These are phyloP conservation scores for Drosophila dunni DNA, from an alignment of 1,140 invertebrate species.

Conservation along the genomic window DNA sequence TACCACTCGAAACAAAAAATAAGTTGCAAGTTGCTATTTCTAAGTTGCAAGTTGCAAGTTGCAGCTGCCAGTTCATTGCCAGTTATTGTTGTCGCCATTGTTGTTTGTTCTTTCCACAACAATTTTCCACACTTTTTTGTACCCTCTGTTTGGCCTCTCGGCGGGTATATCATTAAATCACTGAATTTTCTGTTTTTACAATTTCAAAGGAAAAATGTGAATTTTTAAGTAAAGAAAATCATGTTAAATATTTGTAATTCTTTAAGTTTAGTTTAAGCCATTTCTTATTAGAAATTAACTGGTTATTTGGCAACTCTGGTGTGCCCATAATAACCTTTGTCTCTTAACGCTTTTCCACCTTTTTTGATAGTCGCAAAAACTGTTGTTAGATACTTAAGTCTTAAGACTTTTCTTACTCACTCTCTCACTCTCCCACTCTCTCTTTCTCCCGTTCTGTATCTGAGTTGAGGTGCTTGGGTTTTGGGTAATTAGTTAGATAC, in stretches of 20 bases:
- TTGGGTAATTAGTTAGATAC: conserved; percentile 72
- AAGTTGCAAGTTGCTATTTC: conserved; percentile 5
- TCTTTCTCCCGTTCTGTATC: not conserved
- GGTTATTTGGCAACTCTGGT: too few species aligned
- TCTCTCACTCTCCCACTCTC: too few species aligned
- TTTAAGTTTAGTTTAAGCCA: too few species aligned
- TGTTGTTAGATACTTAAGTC: conserved; percentile 21
- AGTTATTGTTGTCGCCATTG: conserved; percentile 49
- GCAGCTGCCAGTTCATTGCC: conserved; percentile 34
- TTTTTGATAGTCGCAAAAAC: conserved; percentile 39
- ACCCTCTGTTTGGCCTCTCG: not conserved
- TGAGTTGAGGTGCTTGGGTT: conserved; percentile 26
- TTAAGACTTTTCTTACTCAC: not conserved
- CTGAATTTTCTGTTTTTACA: too few species aligned
- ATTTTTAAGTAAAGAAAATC: too few species aligned
- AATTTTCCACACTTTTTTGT: conserved; percentile 1
- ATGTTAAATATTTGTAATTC: too few species aligned
- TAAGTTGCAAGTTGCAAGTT: conserved; percentile 15
- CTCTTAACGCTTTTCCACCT: conserved; percentile 4
- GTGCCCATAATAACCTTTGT: not conserved
- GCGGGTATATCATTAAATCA: too few species aligned
- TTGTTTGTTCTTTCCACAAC: conserved; percentile 12
- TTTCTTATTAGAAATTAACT: too few species aligned
- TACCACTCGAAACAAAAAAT: too few species aligned
- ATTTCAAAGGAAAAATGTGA: too few species aligned